These are phyloP conservation scores for Atopsyche davidsoni DNA, from an alignment of 1,140 invertebrate genomes.

Conservation along the genomic window DNA sequence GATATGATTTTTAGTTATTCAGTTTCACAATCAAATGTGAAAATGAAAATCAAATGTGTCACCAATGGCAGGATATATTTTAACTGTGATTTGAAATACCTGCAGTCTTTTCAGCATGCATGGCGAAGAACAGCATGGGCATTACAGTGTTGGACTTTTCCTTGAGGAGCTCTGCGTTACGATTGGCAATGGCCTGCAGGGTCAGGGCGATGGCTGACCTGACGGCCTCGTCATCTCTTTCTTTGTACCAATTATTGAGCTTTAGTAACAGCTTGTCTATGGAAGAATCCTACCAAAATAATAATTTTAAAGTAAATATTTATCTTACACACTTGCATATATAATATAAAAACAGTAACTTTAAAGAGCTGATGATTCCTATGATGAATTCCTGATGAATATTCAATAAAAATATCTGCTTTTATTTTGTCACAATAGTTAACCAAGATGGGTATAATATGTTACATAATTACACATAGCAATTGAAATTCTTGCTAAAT, in stretches of 20 bases:
- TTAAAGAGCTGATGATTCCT: neutral
- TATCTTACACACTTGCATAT: too few relatives aligned
- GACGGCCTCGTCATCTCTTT: conserved; percentile 59
- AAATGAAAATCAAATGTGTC: too few relatives aligned
- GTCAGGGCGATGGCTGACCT: conserved; percentile 70
- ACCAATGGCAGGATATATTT: conserved; percentile 6
- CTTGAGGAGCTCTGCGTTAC: conserved; percentile 77
- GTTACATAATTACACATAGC: too few relatives aligned
- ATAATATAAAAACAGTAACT: neutral
- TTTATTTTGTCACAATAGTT: too few relatives aligned
- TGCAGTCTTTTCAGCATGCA: conserved; percentile 70
- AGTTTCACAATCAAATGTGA: neutral
- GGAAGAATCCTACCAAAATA: conserved; percentile 67
- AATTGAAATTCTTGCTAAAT: too few relatives aligned
- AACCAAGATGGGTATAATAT: too few relatives aligned
- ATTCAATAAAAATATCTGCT: neutral
- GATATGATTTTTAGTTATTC: too few relatives aligned
- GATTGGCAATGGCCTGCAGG: conserved; percentile 73
- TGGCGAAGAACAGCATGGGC: conserved; percentile 82
- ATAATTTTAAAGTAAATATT: conserved; percentile 2
- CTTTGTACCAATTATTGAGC: conserved; percentile 71
- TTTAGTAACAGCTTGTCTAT: conserved; percentile 80
- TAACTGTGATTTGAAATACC: conserved; percentile 35
- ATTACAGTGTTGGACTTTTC: conserved; percentile 71
- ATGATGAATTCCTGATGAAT: neutral